Conservation (phyloP, 2,888 invertebrate genomes). For the Bimastos eiseni region DNA sequence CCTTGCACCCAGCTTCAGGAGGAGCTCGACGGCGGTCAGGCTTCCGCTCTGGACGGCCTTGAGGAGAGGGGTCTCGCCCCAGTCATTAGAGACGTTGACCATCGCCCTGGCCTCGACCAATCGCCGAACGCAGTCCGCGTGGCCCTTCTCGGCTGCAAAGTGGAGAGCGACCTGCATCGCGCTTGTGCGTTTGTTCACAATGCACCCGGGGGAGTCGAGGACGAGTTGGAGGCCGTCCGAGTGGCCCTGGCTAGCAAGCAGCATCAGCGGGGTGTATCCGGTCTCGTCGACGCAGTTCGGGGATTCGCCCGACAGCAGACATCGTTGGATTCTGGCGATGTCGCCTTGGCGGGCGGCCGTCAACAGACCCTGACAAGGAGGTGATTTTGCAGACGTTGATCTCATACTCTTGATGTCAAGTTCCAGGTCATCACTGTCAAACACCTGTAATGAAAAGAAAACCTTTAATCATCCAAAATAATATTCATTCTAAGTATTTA, state of each 20-base stretch:
- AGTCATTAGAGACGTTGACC: slow-evolving; percentile 34
- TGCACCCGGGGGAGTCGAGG: slow-evolving; percentile 24
- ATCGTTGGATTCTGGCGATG: not conserved
- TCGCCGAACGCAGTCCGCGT: slow-evolving; percentile 15
- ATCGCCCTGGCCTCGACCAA: slow-evolving; percentile 28
- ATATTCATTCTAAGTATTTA: too few species aligned
- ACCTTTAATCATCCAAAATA: not conserved
- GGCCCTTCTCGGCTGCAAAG: slow-evolving; percentile 36
- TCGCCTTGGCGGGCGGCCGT: slow-evolving; percentile 28
- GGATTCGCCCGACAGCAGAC: not conserved
- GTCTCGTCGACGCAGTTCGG: slow-evolving; percentile 34
- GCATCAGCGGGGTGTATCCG: slow-evolving; percentile 34
- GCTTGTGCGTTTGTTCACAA: slow-evolving; percentile 29
- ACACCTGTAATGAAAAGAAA: not conserved
- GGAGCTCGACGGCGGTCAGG: not conserved
- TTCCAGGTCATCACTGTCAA: not conserved
- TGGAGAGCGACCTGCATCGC: slow-evolving; percentile 33
- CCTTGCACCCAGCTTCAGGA: slow-evolving; percentile 27
- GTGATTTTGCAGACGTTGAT: not conserved
- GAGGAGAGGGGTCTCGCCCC: slow-evolving; percentile 35
- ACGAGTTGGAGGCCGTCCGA: slow-evolving; percentile 25
- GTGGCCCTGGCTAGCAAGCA: slow-evolving; percentile 29
- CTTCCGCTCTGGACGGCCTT: slow-evolving; percentile 25
- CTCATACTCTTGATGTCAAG: not conserved
- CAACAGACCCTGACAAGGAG: slow-evolving; percentile 22